phyloP scores from a whole-genome alignment of 2,113 vertebrate genomes.

The Ariopsis seemanni region DNA sequence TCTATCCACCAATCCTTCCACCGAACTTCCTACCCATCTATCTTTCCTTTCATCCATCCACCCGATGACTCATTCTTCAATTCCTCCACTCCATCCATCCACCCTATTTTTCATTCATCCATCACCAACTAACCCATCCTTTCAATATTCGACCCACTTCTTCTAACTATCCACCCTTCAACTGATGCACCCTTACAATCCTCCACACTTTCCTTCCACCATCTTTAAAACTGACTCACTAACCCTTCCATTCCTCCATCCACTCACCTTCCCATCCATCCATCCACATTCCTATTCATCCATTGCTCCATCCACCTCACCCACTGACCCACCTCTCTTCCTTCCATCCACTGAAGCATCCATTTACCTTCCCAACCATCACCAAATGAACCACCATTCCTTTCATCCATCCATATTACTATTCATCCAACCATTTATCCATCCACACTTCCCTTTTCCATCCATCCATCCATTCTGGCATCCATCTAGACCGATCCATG shows the following conservation, averaged over 20 bases:
- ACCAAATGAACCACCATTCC: neutral
- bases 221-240: neutral
- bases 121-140: neutral
- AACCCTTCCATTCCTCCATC: neutral
- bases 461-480: neutral
- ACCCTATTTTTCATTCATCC: neutral
- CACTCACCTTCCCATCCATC: neutral
- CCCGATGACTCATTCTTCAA: neutral
- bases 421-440: neutral
- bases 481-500: neutral
- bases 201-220: neutral
- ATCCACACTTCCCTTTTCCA: neutral
- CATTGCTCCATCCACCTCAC: neutral
- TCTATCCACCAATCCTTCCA: neutral
- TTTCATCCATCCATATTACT: neutral
- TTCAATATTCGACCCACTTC: neutral
- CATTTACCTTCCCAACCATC: too few relatives aligned
- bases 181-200: neutral
- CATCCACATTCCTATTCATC: neutral
- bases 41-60: neutral
- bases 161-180: neutral
- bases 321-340: too few relatives aligned
- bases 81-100: neutral
- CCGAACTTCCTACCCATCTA: neutral
- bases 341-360: too few relatives aligned